Percentiles rank a stretch among this genome's conserved stretches.
Evolutionary conservation across 2,113 vertebrate species (phyloP).

Genomic region (Rhynchopsitta pachyrhyncha): DNA sequence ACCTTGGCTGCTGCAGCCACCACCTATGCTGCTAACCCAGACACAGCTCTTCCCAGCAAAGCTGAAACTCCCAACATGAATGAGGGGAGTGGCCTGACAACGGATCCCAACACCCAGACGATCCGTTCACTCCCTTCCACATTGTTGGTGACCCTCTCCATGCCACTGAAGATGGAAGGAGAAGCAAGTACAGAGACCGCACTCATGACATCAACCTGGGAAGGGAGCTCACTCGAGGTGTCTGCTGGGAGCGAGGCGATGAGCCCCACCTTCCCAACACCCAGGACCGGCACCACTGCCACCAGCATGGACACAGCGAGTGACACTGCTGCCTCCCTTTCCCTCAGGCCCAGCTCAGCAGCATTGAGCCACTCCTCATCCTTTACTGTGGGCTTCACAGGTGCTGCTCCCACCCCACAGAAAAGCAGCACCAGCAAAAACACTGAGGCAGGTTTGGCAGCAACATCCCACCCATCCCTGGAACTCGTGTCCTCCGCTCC

Average conservation of each 20-base stretch:
- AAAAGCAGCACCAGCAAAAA: neutral
- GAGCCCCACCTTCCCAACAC: accelerated
- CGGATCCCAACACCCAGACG: neutral
- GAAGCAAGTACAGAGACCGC: neutral
- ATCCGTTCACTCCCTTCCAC: neutral
- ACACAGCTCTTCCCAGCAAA: accelerated
- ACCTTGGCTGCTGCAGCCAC: accelerated
- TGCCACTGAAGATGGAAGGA: too few species aligned
- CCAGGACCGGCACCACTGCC: accelerated
- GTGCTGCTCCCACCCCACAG: neutral
- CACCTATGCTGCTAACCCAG: accelerated
- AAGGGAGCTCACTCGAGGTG: accelerated
- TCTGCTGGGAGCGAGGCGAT: accelerated
- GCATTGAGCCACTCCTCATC: accelerated
- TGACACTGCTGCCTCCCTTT: neutral
- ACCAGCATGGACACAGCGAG: accelerated
- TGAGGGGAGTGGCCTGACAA: accelerated
- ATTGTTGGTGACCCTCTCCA: accelerated
- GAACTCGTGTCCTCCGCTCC: accelerated
- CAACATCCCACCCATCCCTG: neutral
- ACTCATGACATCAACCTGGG: accelerated
- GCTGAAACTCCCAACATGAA: accelerated
- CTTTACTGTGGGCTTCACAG: accelerated
- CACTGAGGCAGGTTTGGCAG: accelerated
- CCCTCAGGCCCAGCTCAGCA: accelerated